A percentile compares a stretch with the other conserved stretches of the same genome.
Conservation (phyloP, 1,140 invertebrate genomes). For the Arion vulgaris region DNA sequence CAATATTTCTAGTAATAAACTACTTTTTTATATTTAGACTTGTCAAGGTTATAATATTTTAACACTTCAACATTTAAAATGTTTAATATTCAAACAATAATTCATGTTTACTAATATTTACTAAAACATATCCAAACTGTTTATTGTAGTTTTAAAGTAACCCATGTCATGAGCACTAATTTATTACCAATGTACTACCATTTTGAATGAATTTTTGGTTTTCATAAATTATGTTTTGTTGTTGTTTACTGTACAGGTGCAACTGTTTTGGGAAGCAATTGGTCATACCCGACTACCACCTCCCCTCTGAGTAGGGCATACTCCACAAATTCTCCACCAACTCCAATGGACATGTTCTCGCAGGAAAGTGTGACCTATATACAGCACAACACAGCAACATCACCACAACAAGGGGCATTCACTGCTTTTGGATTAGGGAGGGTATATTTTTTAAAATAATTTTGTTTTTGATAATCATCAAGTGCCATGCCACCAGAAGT, state of each 20-base stretch:
- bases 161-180: background rate
- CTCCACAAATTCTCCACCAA: conserved; percentile 29
- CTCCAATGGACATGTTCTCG: conserved; percentile 38
- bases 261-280: conserved; percentile 15
- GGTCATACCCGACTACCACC: conserved; percentile 33
- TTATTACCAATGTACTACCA: too few species aligned
- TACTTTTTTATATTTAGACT: too few species aligned
- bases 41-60: too few species aligned
- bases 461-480: too few species aligned
- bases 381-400: conserved; percentile 35
- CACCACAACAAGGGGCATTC: conserved; percentile 30
- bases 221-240: too few species aligned
- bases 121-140: too few species aligned
- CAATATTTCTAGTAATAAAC: too few species aligned
- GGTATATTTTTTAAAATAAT: conserved; percentile 14
- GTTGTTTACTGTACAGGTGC: conserved; percentile 13
- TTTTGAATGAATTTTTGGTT: too few species aligned
- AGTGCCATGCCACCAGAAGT: too few species aligned
- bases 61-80: too few species aligned
- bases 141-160: background rate
- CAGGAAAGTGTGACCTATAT: conserved; percentile 37
- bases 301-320: conserved; percentile 29
- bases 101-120: too few species aligned
- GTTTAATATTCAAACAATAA: too few species aligned
- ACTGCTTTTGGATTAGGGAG: conserved; percentile 33